phyloP scores from a whole-genome alignment of 2,797 vertebrate species.

The Leptodactylus fallax region DNA sequence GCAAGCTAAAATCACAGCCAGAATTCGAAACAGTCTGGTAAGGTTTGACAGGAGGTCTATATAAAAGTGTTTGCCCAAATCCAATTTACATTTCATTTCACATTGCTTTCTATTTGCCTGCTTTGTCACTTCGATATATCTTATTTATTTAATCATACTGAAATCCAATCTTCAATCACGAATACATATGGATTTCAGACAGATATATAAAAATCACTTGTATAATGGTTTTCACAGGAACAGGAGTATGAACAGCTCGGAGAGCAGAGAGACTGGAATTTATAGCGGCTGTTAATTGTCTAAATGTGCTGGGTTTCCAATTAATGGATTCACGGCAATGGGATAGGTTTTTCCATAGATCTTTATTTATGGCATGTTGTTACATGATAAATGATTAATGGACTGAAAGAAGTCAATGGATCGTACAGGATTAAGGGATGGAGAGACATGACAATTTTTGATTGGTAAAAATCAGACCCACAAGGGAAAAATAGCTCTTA shows the following conservation, averaged over 20 bases:
- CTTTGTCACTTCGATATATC: slow-evolving; percentile 81
- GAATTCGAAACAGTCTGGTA: slow-evolving; percentile 76
- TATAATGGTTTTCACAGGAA: slow-evolving; percentile 23
- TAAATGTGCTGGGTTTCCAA: background rate
- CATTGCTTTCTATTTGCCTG: slow-evolving; percentile 79
- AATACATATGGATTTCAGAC: slow-evolving; percentile 69
- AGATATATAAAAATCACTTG: slow-evolving; percentile 63
- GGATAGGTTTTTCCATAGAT: background rate
- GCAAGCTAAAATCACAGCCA: slow-evolving; percentile 72
- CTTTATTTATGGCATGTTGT: background rate
- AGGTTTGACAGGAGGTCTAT: slow-evolving; percentile 76
- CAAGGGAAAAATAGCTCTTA: too few relatives aligned
- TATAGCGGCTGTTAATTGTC: slow-evolving; percentile 6
- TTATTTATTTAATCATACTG: slow-evolving; percentile 79
- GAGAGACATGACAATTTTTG: too few relatives aligned
- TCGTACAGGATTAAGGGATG: too few relatives aligned
- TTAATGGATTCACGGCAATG: background rate
- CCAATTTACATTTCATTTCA: slow-evolving; percentile 82
- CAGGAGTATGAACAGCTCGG: slow-evolving; percentile 5
- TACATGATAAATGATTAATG: background rate
- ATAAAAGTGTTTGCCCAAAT: slow-evolving; percentile 79
- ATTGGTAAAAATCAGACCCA: too few relatives aligned
- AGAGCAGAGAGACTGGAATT: slow-evolving; percentile 52
- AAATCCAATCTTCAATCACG: slow-evolving; percentile 71
- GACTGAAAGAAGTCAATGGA: too few relatives aligned